These are phyloP conservation scores for Zootoca vivipara DNA, from an alignment of 2,113 vertebrate species.

Conservation along the genomic window DNA sequence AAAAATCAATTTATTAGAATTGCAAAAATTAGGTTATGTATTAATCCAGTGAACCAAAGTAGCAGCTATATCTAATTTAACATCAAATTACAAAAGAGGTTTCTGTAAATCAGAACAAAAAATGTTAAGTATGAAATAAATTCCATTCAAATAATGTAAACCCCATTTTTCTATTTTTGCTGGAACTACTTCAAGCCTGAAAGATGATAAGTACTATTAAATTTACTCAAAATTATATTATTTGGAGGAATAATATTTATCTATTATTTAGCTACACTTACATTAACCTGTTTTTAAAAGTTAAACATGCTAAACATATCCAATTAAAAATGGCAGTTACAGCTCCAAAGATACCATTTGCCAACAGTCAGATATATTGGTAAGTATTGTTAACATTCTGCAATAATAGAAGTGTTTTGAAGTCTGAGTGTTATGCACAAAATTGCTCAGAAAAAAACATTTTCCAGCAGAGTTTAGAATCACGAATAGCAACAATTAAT, in stretches of 20 bases:
- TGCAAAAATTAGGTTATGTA: constrained; percentile 35
- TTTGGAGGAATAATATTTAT: not conserved
- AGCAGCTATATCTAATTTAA: constrained; percentile 33
- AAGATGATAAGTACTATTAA: constrained; percentile 45
- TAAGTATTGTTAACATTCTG: constrained; percentile 29
- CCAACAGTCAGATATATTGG: constrained; percentile 22
- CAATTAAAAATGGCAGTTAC: constrained; percentile 15
- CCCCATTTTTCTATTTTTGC: not conserved
- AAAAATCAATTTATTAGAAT: constrained; percentile 20
- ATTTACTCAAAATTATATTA: constrained; percentile 37
- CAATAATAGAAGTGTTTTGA: not conserved
- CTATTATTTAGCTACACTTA: no score
- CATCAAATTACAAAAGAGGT: constrained; percentile 6
- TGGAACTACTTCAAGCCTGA: constrained; percentile 27
- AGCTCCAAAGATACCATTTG: constrained; percentile 15
- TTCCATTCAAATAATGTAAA: constrained; percentile 26
- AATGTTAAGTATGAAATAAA: constrained; percentile 38
- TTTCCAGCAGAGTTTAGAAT: constrained; percentile 11
- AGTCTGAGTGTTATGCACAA: constrained; percentile 3
- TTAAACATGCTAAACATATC: constrained; percentile 38
- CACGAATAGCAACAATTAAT: not conserved
- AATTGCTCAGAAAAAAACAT: not conserved
- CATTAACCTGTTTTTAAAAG: not conserved
- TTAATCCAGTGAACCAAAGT: constrained; percentile 42
- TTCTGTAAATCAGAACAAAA: constrained; percentile 41